Evolutionary conservation across 2,888 invertebrate species (phyloP).

Genomic region (Euclidia mi): DNA sequence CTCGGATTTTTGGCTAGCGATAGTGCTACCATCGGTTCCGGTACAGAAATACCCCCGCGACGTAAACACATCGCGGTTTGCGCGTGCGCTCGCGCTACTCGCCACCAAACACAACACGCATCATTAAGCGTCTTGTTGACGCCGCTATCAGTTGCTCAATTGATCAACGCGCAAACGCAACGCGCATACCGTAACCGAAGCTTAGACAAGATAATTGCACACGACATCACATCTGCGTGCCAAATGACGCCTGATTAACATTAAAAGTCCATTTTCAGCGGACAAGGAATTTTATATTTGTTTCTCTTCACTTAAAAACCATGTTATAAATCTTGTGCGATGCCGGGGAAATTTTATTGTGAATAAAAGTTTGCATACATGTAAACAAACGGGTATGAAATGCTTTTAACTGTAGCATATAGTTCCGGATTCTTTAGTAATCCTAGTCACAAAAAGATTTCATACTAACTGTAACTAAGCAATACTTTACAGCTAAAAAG

Average conservation of each 20-base stretch:
- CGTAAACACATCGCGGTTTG: constrained; percentile 71
- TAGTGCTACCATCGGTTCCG: constrained; percentile 79
- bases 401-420: not conserved
- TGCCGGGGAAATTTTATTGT: not conserved
- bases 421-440: not conserved
- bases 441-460: not conserved
- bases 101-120: constrained; percentile 44
- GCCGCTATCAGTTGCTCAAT: constrained; percentile 12
- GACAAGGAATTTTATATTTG: constrained; percentile 14
- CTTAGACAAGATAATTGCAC: constrained; percentile 17
- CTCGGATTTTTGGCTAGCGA: constrained; percentile 80
- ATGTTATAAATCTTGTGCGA: constrained; percentile 4
- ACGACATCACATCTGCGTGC: constrained; percentile 13
- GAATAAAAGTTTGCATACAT: not conserved
- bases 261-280: constrained; percentile 17
- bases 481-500: too few relatives aligned
- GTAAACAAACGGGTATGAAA: constrained; percentile 8
- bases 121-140: constrained; percentile 37
- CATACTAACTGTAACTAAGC: too few relatives aligned
- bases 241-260: constrained; percentile 5
- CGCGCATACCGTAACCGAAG: constrained; percentile 13
- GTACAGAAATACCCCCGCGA: constrained; percentile 82
- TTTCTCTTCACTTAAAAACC: constrained; percentile 9
- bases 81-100: constrained; percentile 49
- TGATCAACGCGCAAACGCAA: constrained; percentile 12